Evolutionary conservation across 2,113 vertebrate species (phyloP).

Genomic region (Campylorhamphus procurvoides): DNA sequence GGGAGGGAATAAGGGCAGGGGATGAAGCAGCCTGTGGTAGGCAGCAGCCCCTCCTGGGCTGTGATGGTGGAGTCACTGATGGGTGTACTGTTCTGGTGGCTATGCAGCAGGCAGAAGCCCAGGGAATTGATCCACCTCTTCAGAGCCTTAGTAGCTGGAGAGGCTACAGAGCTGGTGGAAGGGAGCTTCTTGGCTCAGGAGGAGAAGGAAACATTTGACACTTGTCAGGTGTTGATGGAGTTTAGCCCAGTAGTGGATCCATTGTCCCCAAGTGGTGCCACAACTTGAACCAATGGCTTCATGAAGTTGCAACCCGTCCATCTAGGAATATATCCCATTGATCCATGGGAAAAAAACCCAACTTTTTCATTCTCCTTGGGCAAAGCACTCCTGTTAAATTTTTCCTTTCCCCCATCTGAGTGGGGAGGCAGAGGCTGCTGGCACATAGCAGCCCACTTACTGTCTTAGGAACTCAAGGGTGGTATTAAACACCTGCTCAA

Average conservation of each 20-base stretch:
- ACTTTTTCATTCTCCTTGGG: not conserved
- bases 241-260: not conserved
- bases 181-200: not conserved
- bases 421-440: not conserved
- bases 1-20: not conserved
- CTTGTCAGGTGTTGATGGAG: rapidly evolving
- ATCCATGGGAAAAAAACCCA: not conserved
- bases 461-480: not conserved
- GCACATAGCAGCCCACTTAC: rapidly evolving
- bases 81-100: not conserved
- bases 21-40: rapidly evolving
- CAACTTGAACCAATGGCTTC: not conserved
- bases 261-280: not conserved
- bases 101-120: not conserved
- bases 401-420: not conserved
- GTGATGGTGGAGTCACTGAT: not conserved
- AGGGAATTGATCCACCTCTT: not conserved
- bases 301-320: not conserved
- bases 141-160: not conserved
- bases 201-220: not conserved
- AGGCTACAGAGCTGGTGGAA: not conserved
- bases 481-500: not conserved
- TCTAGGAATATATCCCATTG: not conserved
- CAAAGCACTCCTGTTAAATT: not conserved
- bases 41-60: not conserved